Evolutionary conservation across 2,888 invertebrate genomes (phyloP).

Genomic region (Noctua pronuba): DNA sequence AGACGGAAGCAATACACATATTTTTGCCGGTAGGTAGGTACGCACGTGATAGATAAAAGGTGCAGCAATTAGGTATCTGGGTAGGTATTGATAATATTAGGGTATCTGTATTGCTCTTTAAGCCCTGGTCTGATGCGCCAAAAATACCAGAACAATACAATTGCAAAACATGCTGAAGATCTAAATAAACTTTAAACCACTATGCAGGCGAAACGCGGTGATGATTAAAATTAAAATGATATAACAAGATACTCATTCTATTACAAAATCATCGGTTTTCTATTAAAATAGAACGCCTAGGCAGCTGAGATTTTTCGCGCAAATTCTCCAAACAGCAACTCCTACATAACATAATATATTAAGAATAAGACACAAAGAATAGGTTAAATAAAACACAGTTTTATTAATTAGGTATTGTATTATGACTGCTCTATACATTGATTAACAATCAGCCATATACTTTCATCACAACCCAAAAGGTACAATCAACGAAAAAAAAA

Average conservation of each 20-base stretch:
- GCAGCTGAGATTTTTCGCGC: neutral
- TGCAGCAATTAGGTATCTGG: constrained; percentile 6
- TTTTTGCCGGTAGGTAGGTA: constrained; percentile 3
- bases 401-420: constrained; percentile 72
- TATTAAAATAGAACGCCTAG: neutral
- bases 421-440: constrained; percentile 78
- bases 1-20: constrained; percentile 28
- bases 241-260: neutral
- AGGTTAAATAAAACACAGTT: constrained; percentile 48
- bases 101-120: neutral
- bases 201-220: neutral
- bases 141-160: neutral
- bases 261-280: neutral
- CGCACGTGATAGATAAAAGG: constrained; percentile 37
- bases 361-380: neutral
- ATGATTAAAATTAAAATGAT: neutral
- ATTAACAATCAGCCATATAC: constrained; percentile 82
- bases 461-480: constrained; percentile 84
- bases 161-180: neutral
- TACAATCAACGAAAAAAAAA: constrained; percentile 62
- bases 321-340: neutral
- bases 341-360: neutral
- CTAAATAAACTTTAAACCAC: constrained; percentile 1
- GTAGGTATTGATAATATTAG: constrained; percentile 18
- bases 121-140: neutral